A percentile compares a stretch with the other conserved stretches of the same genome.
phyloP scores from a whole-genome alignment of 1,140 invertebrate species.

The Meteorus sp. region DNA sequence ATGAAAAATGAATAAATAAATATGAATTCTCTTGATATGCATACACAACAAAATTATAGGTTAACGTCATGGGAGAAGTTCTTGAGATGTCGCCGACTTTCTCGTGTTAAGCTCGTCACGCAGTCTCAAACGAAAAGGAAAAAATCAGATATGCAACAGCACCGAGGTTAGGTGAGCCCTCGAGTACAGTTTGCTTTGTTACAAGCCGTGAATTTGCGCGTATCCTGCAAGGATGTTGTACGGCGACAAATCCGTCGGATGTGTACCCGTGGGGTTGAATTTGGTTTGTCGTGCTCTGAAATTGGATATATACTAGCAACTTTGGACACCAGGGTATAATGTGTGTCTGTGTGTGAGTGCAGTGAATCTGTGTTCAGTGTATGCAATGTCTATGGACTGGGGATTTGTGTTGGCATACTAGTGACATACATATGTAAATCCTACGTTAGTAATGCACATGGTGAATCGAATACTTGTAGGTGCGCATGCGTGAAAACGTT shows the following conservation, averaged over 20 bases:
- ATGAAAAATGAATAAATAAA: no score
- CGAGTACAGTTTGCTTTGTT: constrained; percentile 15
- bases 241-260: neutral
- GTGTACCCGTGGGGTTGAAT: neutral
- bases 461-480: constrained; percentile 15
- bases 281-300: no score
- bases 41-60: constrained; percentile 1
- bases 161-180: constrained; percentile 4
- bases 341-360: no score
- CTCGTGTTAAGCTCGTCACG: neutral
- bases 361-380: neutral
- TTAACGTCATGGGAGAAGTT: constrained; percentile 12
- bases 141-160: no score
- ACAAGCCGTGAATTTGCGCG: neutral
- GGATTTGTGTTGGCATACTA: neutral
- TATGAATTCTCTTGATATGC: no score
- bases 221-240: neutral
- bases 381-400: neutral
- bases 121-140: constrained; percentile 11
- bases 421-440: constrained; percentile 13
- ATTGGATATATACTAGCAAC: neutral
- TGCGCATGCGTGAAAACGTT: neutral
- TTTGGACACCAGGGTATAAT: neutral
- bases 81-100: no score
- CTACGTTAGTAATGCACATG: constrained; percentile 2